Evolutionary conservation across 2,797 vertebrate genomes (phyloP).

Genomic region (Avahi laniger): DNA sequence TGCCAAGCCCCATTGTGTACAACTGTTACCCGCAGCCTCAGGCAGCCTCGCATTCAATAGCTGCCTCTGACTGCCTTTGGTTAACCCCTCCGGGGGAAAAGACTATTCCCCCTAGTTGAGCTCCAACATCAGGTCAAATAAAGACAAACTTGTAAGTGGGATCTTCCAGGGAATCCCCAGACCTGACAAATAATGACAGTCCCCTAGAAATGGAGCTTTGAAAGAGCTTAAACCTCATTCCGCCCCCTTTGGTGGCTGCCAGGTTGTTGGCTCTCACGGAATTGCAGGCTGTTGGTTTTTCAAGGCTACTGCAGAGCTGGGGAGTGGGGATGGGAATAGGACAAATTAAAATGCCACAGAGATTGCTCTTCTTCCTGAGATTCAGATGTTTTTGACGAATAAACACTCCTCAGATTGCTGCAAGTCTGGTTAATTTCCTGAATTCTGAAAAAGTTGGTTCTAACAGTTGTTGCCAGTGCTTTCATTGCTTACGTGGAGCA

Average conservation of each 20-base stretch:
- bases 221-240: neutral
- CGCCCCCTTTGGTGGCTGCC: neutral
- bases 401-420: neutral
- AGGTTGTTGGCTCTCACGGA: neutral
- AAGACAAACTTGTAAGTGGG: neutral
- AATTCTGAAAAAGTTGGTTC: neutral
- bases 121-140: neutral
- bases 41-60: neutral
- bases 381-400: neutral
- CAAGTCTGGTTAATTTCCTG: neutral
- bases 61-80: neutral
- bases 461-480: neutral
- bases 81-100: neutral
- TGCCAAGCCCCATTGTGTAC: neutral
- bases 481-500: neutral
- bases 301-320: neutral
- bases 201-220: neutral
- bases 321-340: neutral
- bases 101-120: neutral
- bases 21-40: neutral
- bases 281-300: neutral
- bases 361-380: neutral
- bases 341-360: neutral
- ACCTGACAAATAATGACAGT: neutral
- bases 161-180: neutral